Evolutionary conservation across 2,797 vertebrate genomes (phyloP), one percentile per base, ranked within the genome.

Genomic region (Scleropages formosus): DNA sequence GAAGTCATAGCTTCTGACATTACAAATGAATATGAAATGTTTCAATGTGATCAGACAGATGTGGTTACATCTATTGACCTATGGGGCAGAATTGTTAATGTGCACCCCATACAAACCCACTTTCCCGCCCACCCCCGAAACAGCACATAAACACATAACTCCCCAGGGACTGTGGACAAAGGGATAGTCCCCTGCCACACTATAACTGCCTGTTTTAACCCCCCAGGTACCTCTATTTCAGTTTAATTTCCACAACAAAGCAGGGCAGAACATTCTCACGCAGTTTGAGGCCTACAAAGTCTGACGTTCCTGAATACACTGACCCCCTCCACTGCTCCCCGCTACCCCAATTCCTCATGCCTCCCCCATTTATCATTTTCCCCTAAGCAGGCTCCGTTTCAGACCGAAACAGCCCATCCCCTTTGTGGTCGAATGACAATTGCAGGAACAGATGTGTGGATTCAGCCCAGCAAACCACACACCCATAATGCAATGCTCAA

Each of bases 241-340:
- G 69, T 78, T 80, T 82, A 77, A 84, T 86, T 82, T 79, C 79
- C 79, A 82, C 82, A 81, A 84, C 83, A 86, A 84, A 84, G 80
- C 80, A 76, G 78, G 82, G 82, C 85, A 83, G 78, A 76, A 78
- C 78, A 84, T 86, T 86, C 85, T 83, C 85, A 86, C 85, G 83
- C 83, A 83, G 80, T 75, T 76, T 62, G 31, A 27, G 71, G 72
- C 46, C 78, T 73, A 67, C 47, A 76, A 73, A 66, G 70, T 18
- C 24, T 70, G 51, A 47, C 64, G 72, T 72, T 69, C 58, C 72
- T 53, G 61, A 76, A 70, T 76, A 53, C 27, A 15, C 4, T 76
- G 49, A 47, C 60, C 39, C 12, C 31, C 26, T 20, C 47, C 63
- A 13, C 62, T 65, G n/a, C 16, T 63, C 24, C 64, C n/a, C 18